Base-by-base conservation (phyloP, 2,113 vertebrate genomes). In the Hyla sarda region DNA sequence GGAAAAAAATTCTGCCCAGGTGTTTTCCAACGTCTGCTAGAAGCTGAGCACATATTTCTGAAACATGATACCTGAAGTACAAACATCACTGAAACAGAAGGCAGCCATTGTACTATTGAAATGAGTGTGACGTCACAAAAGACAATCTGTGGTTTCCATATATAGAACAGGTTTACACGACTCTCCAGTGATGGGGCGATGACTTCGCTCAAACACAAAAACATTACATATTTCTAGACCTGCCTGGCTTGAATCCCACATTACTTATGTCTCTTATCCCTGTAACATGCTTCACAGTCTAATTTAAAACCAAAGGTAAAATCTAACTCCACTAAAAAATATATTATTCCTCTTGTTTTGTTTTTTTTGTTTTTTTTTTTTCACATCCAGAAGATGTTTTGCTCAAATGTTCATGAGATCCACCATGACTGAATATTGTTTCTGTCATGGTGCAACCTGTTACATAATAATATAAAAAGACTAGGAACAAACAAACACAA, bases 1-100 rank as follows among this genome's bases (percentile, higher is more conserved):
- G 78, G 37, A 13, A 41, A 52, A 62, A 60, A 62, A 60, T 62
- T 62, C 77, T 81, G 58, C 52, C 82, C 82, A 83, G 82, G 82
- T 83, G 82, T 83, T 83, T 73, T 74, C 69, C 69, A 83, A 73
- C 32, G 82, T 73, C 50, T 74, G 52, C 34, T 30, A 45, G 69
- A 71, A 71, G 48, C 47, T 0, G 32, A 83, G 30, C 32, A 48
- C 50, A 16, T 73, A 74, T 74, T 73, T 81, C 78, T 81, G 78
- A 23, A 81, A 81, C 13, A 28, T 81, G 78, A 81, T 81, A 81
- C 58, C 78, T 28, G n/a, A 25, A 45, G 78, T 21, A 81, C 78
- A 81, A 81, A 62, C 52, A 81, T 60, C n/a, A 47, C 19, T 45
- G 41, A 45, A 62, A 81, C 78, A 81, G 78, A 81, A 62, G 78